Evolutionary conservation across 2,113 vertebrate genomes (phyloP).

Genomic region (Myotis lucifugus): DNA sequence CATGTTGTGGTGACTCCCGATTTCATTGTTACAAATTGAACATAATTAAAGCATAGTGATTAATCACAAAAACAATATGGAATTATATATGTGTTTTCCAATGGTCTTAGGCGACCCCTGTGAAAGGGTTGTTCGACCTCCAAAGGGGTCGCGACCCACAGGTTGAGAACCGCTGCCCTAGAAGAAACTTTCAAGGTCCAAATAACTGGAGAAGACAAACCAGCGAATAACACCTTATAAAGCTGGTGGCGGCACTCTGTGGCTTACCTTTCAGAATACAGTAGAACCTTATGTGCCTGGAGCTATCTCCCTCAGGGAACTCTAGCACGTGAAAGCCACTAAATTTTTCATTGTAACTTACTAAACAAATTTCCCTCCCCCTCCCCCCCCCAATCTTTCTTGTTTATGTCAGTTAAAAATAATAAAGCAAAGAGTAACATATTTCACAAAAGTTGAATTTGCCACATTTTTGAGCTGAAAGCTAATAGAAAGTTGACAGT

Average conservation of each 20-base stretch:
- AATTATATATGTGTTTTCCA: no score
- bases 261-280: neutral
- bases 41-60: no score
- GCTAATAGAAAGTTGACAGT: neutral
- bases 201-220: neutral
- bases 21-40: no score
- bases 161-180: neutral
- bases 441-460: neutral
- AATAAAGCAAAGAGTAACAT: constrained; percentile 18
- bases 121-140: no score
- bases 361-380: neutral
- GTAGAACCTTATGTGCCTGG: neutral
- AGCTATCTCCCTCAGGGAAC: neutral
- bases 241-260: neutral
- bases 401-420: neutral
- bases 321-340: neutral
- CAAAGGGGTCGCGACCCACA: no score
- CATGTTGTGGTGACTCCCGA: no score
- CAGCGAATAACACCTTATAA: neutral
- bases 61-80: no score
- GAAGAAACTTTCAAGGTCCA: neutral
- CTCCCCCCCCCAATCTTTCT: neutral
- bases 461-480: neutral
- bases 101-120: no score
- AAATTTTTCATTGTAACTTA: neutral